Percentiles rank a stretch among this genome's conserved stretches.
These are phyloP conservation scores for Gonatopus flavifemur DNA, from an alignment of 1,140 invertebrate species.

Conservation along the genomic window DNA sequence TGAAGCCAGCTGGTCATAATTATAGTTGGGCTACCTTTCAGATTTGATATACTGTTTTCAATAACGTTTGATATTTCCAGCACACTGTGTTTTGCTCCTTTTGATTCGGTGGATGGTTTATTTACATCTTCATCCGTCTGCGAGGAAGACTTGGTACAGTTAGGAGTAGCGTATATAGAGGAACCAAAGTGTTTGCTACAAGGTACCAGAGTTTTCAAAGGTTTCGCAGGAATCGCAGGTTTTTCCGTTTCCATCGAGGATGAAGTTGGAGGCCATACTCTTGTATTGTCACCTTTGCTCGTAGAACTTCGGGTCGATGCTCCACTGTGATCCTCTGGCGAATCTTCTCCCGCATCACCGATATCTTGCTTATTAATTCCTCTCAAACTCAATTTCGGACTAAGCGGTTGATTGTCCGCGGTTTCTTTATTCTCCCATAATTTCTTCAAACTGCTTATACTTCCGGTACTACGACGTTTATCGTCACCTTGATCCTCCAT, in stretches of 20 bases:
- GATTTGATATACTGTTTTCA: constrained; percentile 66
- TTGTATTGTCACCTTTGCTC: constrained; percentile 57
- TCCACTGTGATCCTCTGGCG: constrained; percentile 56
- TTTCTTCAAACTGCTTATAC: constrained; percentile 90
- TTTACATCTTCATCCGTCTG: constrained; percentile 26
- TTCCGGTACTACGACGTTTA: constrained; percentile 88
- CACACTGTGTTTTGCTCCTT: constrained; percentile 66
- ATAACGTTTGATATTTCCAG: constrained; percentile 70
- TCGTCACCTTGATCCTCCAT: constrained; percentile 72
- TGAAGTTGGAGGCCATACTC: constrained; percentile 59
- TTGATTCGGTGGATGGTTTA: constrained; percentile 27
- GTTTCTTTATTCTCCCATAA: constrained; percentile 82
- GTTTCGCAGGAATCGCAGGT: constrained; percentile 69
- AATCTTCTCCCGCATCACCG: constrained; percentile 53
- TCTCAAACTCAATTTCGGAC: constrained; percentile 64
- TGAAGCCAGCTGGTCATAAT: constrained; percentile 76
- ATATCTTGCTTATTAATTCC: constrained; percentile 41
- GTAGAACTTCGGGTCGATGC: constrained; percentile 52
- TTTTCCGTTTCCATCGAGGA: constrained; percentile 62
- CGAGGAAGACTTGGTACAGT: constrained; percentile 42
- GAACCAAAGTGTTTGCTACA: constrained; percentile 56
- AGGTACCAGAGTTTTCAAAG: constrained; percentile 52
- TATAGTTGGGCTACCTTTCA: constrained; percentile 64
- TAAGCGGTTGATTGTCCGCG: constrained; percentile 59
- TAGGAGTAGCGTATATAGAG: constrained; percentile 63